These are phyloP conservation scores for Eupeodes latifasciatus DNA, from an alignment of 2,888 invertebrate species.

Conservation along the genomic window DNA sequence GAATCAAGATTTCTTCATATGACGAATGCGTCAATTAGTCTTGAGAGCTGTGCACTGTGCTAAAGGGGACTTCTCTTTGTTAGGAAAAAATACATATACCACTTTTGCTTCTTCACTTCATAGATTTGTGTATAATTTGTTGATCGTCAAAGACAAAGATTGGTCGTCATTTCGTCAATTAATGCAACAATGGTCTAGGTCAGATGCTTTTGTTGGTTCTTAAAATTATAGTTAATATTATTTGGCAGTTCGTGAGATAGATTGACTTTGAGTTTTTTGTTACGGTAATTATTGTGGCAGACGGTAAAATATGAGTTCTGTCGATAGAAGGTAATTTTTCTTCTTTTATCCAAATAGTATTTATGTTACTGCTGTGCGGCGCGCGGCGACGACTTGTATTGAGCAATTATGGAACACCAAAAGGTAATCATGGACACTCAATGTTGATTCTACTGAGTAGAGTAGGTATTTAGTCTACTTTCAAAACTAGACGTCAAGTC, in stretches of 20 bases:
- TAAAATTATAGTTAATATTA: conserved; percentile 4
- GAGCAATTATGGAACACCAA: no score
- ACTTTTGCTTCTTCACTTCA: conserved; percentile 1
- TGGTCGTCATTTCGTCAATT: conserved; percentile 44
- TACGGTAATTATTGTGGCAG: neutral
- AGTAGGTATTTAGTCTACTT: no score
- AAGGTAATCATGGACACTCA: no score
- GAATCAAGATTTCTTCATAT: conserved; percentile 46
- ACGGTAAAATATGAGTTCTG: conserved; percentile 7
- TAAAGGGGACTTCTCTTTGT: conserved; percentile 16
- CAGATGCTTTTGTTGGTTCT: conserved; percentile 37
- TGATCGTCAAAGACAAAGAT: neutral
- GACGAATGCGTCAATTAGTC: conserved; percentile 71
- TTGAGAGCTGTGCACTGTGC: conserved; percentile 6
- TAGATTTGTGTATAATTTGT: neutral
- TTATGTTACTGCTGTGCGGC: neutral
- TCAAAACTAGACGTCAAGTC: no score
- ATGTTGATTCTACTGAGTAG: no score
- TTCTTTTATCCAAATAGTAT: conserved; percentile 4
- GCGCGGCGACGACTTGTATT: no score
- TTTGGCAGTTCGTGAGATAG: neutral
- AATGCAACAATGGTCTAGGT: conserved; percentile 60
- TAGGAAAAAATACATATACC: conserved; percentile 27
- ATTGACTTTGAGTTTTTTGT: neutral
- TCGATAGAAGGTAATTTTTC: neutral